Percentiles rank a stretch among this genome's conserved stretches.
These are phyloP conservation scores for Rhingia campestris DNA, from an alignment of 2,888 invertebrate genomes.

Conservation along the genomic window DNA sequence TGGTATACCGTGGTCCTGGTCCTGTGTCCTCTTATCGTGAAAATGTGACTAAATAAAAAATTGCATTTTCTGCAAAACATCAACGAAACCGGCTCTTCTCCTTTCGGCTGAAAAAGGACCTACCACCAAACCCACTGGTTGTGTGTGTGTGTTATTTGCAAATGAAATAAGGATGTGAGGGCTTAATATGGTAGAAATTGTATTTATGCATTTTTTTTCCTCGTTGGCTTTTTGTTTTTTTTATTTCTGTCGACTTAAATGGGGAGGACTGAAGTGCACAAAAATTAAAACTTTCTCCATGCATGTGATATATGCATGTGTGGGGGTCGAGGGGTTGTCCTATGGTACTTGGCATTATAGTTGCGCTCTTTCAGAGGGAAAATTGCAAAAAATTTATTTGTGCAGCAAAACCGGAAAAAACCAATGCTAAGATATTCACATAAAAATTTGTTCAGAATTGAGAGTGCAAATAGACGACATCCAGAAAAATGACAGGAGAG, in stretches of 20 bases:
- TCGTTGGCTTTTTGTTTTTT: slow-evolving; percentile 6
- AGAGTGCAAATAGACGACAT: slow-evolving; percentile 45
- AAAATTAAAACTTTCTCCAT: slow-evolving; percentile 72
- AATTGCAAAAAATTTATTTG: slow-evolving; percentile 63
- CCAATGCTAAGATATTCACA: slow-evolving; percentile 4
- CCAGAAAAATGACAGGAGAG: slow-evolving; percentile 1
- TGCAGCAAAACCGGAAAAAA: slow-evolving; percentile 30
- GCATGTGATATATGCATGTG: neutral
- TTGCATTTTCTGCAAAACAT: slow-evolving; percentile 68
- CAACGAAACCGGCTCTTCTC: neutral
- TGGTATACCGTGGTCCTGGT: slow-evolving; percentile 32
- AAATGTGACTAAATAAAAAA: slow-evolving; percentile 71
- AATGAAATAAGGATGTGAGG: slow-evolving; percentile 73
- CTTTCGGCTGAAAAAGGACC: slow-evolving; percentile 11
- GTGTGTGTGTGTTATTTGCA: slow-evolving; percentile 63
- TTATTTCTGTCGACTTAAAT: slow-evolving; percentile 12
- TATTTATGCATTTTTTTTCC: slow-evolving; percentile 55
- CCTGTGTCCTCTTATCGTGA: slow-evolving; percentile 25
- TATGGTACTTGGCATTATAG: slow-evolving; percentile 35
- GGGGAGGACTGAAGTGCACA: slow-evolving; percentile 64
- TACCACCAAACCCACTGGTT: neutral
- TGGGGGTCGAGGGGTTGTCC: neutral
- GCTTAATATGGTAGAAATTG: slow-evolving; percentile 71
- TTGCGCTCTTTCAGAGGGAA: slow-evolving; percentile 38
- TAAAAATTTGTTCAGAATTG: slow-evolving; percentile 57